Conservation (phyloP, 2,797 vertebrate species). For the Myotis planiceps region DNA sequence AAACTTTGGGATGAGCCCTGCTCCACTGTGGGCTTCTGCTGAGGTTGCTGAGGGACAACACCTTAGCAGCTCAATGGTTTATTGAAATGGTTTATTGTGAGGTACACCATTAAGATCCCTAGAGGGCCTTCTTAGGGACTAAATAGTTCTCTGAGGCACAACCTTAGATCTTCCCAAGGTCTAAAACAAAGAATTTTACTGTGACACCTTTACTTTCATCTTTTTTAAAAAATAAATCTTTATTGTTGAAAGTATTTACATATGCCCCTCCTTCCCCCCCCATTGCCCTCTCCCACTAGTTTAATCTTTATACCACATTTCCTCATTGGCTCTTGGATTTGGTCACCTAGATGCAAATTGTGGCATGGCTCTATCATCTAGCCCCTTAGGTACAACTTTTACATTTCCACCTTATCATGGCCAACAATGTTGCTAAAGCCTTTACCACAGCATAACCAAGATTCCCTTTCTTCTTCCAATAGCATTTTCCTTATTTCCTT, state of each 20-base stretch:
- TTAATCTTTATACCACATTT: not conserved
- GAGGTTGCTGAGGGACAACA: not conserved
- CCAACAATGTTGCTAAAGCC: not conserved
- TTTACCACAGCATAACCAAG: not conserved
- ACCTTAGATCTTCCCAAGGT: not conserved
- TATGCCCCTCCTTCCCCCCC: too few species aligned
- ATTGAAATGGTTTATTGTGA: not conserved
- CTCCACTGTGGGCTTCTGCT: not conserved
- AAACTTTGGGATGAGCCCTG: not conserved
- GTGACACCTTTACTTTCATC: not conserved
- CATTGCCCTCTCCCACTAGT: not conserved
- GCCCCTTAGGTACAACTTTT: not conserved
- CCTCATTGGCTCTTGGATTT: not conserved
- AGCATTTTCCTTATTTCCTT: not conserved
- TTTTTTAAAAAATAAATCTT: not conserved
- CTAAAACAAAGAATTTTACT: not conserved
- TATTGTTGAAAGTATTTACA: too few species aligned
- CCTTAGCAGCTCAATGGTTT: not conserved
- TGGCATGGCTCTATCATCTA: not conserved
- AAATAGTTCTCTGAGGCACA: not conserved
- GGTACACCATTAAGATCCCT: not conserved
- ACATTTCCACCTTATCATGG: not conserved
- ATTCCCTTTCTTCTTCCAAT: not conserved
- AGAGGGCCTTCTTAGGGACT: not conserved
- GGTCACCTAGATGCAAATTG: not conserved